Base-by-base conservation (phyloP, 2,113 vertebrate genomes). In the Nothocercus nigrocapillus region DNA sequence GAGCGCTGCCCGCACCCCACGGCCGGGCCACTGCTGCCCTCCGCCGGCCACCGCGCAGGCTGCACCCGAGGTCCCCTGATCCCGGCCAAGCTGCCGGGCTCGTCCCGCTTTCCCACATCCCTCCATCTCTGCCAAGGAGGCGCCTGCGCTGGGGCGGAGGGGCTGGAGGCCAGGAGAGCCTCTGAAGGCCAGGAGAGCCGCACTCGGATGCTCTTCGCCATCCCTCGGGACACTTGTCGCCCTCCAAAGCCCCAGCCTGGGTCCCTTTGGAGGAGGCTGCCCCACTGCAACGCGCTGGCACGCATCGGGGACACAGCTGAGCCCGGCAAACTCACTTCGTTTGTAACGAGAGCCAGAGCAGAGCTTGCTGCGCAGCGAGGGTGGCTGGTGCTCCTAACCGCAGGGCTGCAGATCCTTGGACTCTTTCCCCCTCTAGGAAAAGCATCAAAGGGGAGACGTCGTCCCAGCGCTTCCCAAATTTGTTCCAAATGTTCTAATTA, bases 401-500 rank as follows among this genome's bases (percentile, higher is more conserved):
- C 83, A 44, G 82, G 58, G 51, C 78, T 83, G 51, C 61, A 22
- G 73, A 61, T 68, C 77, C 53, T 63, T 27, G 82, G 89, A 47
- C 56, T 40, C 49, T 30, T 24, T 82, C 87, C 75, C 93, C 74
- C 76, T 28, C 42, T 62, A 75, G 83, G 51, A 93, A 78, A 62
- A 64, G 44, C 84, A 88, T 85, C 93, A 85, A 85, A 88, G 80
- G 56, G 10, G 27, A 75, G 40, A 75, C 4, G 13, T 56, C 32
- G 3, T 40, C 88, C 90, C 62, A 51, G 56, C 21, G 8, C 74
- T 56, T 82, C 89, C 80, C 64, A 64, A n/a, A 85, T 82, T 63
- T 24, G 40, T 90, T 47, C 95, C 95, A 82, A 85, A 82, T 82
- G 83, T 90, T 61, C 59, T 17, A n/a, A 64, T 78, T 56, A 45